Percentiles rank a stretch among this genome's conserved stretches.
These are phyloP conservation scores for Hydrozoanthus gracilis DNA, from an alignment of 92 coral and sea anemone genomes.

Conservation along the genomic window DNA sequence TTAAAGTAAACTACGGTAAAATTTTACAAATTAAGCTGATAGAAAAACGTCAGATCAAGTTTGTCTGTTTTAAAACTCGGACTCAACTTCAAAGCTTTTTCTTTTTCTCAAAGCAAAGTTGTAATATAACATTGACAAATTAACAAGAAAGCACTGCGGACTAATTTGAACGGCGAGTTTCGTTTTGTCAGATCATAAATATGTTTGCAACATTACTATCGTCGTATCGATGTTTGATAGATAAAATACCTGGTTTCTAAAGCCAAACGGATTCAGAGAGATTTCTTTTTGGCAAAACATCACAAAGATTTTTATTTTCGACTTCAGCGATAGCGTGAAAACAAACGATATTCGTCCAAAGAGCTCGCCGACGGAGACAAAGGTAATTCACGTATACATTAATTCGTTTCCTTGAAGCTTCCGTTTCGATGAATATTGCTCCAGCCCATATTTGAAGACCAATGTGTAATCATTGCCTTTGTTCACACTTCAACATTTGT, in stretches of 20 bases:
- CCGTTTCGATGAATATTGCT: constrained; percentile 31
- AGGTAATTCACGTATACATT: constrained; percentile 19
- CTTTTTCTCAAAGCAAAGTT: too few species aligned
- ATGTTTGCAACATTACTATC: background rate
- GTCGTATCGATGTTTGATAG: background rate
- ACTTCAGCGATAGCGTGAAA: constrained; percentile 18
- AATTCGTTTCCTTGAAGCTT: constrained; percentile 17
- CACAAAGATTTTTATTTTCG: constrained; percentile 11
- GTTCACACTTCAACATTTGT: constrained; percentile 40
- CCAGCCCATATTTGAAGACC: constrained; percentile 34
- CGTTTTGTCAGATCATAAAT: background rate
- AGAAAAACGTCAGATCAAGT: too few species aligned
- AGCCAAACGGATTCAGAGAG: background rate
- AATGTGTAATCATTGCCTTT: constrained; percentile 37
- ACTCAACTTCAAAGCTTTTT: too few species aligned
- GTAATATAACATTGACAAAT: background rate
- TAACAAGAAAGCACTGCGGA: background rate
- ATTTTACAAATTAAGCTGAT: too few species aligned
- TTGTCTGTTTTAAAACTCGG: too few species aligned
- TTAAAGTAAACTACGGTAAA: too few species aligned
- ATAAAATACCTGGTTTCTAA: background rate
- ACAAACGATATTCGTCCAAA: background rate
- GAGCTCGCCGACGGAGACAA: constrained; percentile 5
- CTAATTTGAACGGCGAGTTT: background rate
- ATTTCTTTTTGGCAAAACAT: background rate